These are phyloP conservation scores for Dermolepida albohirtum DNA, from an alignment of 2,888 invertebrate species.

Conservation along the genomic window DNA sequence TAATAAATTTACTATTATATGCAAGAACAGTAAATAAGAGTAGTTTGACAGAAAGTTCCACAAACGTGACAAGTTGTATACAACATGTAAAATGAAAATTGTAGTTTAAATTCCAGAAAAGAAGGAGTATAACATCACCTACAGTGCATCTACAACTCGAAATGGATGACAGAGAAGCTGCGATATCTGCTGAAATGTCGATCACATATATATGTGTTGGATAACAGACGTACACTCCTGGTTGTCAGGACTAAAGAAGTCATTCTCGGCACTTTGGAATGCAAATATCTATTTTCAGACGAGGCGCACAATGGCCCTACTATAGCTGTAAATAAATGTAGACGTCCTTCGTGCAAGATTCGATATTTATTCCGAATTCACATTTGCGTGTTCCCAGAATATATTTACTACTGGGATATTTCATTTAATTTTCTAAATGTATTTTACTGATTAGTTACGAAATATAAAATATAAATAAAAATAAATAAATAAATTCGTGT, in stretches of 20 bases:
- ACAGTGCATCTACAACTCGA: conserved; percentile 18
- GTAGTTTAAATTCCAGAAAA: conserved; percentile 8
- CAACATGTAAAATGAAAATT: conserved; percentile 18
- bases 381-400: neutral
- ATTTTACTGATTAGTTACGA: too few relatives aligned
- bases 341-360: conserved; percentile 13
- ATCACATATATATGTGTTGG: conserved; percentile 35
- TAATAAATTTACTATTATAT: too few relatives aligned
- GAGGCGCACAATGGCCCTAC: conserved; percentile 18
- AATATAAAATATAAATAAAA: too few relatives aligned
- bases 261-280: conserved; percentile 33
- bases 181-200: conserved; percentile 31
- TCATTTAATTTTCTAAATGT: too few relatives aligned
- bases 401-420: neutral
- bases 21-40: neutral
- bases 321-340: conserved; percentile 31
- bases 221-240: conserved; percentile 30
- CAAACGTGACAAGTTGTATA: neutral
- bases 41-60: too few relatives aligned
- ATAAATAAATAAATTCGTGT: too few relatives aligned
- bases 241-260: conserved; percentile 35
- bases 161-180: conserved; percentile 17
- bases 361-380: neutral
- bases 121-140: conserved; percentile 14
- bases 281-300: conserved; percentile 35